Evolutionary conservation across 2,888 invertebrate genomes (phyloP).

Genomic region (Drosophila falleni): DNA sequence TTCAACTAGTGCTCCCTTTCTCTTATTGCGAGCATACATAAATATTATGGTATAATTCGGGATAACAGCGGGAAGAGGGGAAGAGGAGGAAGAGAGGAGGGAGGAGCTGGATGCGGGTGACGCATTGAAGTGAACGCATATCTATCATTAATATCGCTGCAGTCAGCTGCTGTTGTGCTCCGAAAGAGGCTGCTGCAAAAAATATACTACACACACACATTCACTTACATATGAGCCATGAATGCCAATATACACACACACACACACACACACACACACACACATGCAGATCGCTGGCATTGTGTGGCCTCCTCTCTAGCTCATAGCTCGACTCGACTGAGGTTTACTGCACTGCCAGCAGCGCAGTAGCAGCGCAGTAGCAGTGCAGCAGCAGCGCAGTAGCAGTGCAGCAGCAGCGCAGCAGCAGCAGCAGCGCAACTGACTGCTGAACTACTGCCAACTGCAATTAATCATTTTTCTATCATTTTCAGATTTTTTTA

Average conservation of each 20-base stretch:
- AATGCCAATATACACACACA: too few relatives aligned
- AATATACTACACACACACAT: constrained; percentile 31
- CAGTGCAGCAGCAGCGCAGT: constrained; percentile 49
- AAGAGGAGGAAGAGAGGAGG: background rate
- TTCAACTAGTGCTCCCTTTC: background rate
- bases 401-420: too few relatives aligned
- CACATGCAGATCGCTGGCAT: constrained; percentile 38
- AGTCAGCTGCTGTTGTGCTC: constrained; percentile 78
- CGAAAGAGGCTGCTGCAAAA: constrained; percentile 56
- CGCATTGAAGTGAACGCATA: constrained; percentile 79
- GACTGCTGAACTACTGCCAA: constrained; percentile 82
- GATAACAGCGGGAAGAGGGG: background rate
- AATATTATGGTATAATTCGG: constrained; percentile 70
- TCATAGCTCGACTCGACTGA: constrained; percentile 40
- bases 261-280: constrained; percentile 37
- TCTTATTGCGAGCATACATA: constrained; percentile 31
- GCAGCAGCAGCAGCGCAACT: constrained; percentile 60
- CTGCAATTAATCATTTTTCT: constrained; percentile 83
- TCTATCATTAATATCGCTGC: constrained; percentile 80
- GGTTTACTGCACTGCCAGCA: constrained; percentile 55
- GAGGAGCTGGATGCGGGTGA: constrained; percentile 27
- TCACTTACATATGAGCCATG: constrained; percentile 30
- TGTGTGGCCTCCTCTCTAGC: constrained; percentile 46
- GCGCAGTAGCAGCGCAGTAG: constrained; percentile 40
- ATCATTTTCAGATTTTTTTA: constrained; percentile 83